A percentile compares a stretch with the other conserved stretches of the same genome.
Conservation (phyloP, 2,888 invertebrate species). For the Sarcophaga rosellei region DNA sequence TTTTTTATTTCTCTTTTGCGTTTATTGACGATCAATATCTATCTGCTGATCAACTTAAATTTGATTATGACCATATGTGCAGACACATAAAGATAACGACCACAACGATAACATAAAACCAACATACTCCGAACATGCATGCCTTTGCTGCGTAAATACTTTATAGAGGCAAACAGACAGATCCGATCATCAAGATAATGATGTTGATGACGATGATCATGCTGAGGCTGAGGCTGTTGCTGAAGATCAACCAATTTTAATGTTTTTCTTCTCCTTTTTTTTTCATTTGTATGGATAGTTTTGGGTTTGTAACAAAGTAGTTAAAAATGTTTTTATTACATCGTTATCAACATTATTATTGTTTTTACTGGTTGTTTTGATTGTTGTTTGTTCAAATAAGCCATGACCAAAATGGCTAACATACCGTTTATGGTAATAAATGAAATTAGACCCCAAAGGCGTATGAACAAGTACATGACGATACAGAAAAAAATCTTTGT, state of each 20-base stretch:
- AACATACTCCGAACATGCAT: no score
- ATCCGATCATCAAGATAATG: background rate
- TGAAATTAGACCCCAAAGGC: slow-evolving; percentile 77
- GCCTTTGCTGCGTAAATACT: no score
- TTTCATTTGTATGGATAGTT: no score
- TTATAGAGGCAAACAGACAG: slow-evolving; percentile 30
- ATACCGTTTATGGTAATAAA: slow-evolving; percentile 78
- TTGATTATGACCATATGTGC: no score
- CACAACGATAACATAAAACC: no score
- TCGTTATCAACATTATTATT: background rate
- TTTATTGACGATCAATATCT: no score
- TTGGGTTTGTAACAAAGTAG: no score
- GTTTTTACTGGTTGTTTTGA: slow-evolving; percentile 1
- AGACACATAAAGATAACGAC: no score
- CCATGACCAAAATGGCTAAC: slow-evolving; percentile 76
- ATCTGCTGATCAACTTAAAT: no score
- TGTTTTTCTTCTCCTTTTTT: no score
- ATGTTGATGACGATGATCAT: slow-evolving; percentile 34
- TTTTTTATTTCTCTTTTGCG: no score
- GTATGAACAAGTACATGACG: slow-evolving; percentile 48
- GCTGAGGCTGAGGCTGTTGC: background rate
- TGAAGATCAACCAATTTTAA: no score
- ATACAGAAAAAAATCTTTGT: background rate
- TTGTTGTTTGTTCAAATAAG: slow-evolving; percentile 72
- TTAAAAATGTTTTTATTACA: background rate